A percentile compares a stretch with the other conserved stretches of the same genome.
phyloP scores from a whole-genome alignment of 2,113 vertebrate species.

The Semnornis frantzii region DNA sequence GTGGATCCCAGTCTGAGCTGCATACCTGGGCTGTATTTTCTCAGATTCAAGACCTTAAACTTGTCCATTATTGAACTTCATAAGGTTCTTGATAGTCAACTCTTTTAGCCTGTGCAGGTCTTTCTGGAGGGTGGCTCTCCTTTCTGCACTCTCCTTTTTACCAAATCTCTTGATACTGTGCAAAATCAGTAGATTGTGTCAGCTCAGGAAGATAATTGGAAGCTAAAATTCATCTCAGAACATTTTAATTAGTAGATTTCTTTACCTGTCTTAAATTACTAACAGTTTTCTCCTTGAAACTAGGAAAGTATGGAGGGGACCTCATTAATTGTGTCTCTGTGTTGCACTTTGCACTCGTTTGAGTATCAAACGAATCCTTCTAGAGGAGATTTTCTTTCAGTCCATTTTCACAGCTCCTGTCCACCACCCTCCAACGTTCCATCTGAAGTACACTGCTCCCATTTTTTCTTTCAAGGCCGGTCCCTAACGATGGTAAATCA shows the following conservation, averaged over 20 bases:
- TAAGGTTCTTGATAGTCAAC: no score
- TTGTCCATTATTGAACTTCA: no score
- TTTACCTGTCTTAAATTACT: constrained; percentile 70
- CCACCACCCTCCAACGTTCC: neutral
- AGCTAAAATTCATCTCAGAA: constrained; percentile 65
- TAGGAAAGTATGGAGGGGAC: constrained; percentile 27
- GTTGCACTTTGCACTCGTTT: neutral
- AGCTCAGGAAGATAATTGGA: constrained; percentile 74
- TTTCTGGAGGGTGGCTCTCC: no score
- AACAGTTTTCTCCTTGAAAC: constrained; percentile 57
- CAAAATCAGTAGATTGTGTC: constrained; percentile 68
- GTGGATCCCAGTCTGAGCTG: no score
- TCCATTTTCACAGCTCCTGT: neutral
- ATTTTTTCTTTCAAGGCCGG: constrained; percentile 1
- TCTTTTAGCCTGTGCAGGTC: no score
- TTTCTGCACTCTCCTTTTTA: neutral
- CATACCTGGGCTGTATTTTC: no score
- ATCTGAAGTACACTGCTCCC: neutral
- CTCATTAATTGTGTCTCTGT: constrained; percentile 41
- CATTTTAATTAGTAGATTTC: constrained; percentile 72
- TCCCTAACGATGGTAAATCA: neutral
- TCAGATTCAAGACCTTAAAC: no score
- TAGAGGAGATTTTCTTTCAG: neutral
- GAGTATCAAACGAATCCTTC: no score
- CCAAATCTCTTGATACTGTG: constrained; percentile 1